Base-by-base conservation (phyloP, 2,888 invertebrate species). In the Coenonympha glycerion region DNA sequence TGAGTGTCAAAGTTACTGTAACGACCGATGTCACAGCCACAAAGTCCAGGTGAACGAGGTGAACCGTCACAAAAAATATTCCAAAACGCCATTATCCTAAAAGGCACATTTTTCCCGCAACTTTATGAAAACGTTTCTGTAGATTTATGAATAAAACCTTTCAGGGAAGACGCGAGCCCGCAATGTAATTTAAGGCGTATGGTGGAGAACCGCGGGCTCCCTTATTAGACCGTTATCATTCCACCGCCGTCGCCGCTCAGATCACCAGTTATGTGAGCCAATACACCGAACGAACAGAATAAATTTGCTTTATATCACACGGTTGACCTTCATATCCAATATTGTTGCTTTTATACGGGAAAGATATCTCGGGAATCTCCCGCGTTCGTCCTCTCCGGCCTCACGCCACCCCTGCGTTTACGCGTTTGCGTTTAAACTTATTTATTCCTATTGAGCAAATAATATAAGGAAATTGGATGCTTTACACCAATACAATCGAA, bases 121-220 rank as follows among this genome's bases (percentile, higher is more conserved):
- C 77, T 80, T 84, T 82, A 84, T 85, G 82, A 84, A 79, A 84
- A 81, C 75, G 79, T 79, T 80, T 65, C 73, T 69, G 70, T 77
- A 83, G 85, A 86, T 86, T 85, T 86, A 86, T 86, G 84, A 85
- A 85, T 84, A 82, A 85, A 85, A 85, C 85, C 84, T 86, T 84
- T 84, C 81, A 83, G 75, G 77, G 78, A 66, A 74, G 79, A 79
- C 78, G 76, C 72, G 78, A 69, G 69, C 67, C 79, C 77, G 74
- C 76, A 76, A 75, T 76, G 84, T 85, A 85, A 86, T 84, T 84
- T 84, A 78, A 79, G 71, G 75, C 76, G 73, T 78, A 72, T 69
- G 79, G 75, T 71, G 73, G 69, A 71, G 73, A 71, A 71, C 69
- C 69, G 71, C 69, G 66, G 73, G 76, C 76, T 75, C 72, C 74